Conservation (phyloP, 2,888 invertebrate species). For the Parasteatoda lunata region DNA sequence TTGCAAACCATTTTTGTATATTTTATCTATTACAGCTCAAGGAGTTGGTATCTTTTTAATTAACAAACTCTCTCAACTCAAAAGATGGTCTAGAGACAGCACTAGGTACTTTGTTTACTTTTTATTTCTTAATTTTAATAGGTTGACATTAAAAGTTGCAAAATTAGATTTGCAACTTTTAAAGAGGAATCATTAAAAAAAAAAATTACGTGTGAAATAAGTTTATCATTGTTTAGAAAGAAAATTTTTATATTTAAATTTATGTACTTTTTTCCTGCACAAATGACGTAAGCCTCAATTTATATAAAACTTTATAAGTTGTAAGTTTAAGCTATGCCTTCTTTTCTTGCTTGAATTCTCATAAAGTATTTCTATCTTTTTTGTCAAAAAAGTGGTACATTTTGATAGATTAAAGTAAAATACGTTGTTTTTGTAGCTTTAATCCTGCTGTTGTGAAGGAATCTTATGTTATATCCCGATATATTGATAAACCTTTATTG, state of each 20-base stretch:
- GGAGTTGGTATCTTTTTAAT: conserved; percentile 96
- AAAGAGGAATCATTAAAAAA: no score
- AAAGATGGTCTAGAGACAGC: conserved; percentile 76
- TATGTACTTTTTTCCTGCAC: no score
- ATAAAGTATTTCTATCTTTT: no score
- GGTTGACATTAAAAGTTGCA: no score
- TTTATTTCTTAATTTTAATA: no score
- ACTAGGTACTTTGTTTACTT: conserved; percentile 41
- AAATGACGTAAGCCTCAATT: neutral
- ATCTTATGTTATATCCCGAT: conserved; percentile 96
- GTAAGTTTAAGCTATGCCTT: neutral
- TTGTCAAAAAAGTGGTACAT: no score
- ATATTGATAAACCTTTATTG: conserved; percentile 94
- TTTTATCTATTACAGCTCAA: conserved; percentile 75
- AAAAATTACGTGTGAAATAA: no score
- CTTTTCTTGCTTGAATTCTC: neutral
- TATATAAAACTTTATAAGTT: neutral
- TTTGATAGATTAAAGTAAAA: neutral
- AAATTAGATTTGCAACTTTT: no score
- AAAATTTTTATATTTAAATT: no score
- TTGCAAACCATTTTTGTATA: no score
- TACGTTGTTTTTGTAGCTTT: conserved; percentile 39
- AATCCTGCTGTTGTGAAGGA: conserved; percentile 79
- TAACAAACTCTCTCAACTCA: conserved; percentile 94
- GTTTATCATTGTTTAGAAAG: no score